Conservation (phyloP, 2,888 invertebrate genomes). For the Erebia aethiops region DNA sequence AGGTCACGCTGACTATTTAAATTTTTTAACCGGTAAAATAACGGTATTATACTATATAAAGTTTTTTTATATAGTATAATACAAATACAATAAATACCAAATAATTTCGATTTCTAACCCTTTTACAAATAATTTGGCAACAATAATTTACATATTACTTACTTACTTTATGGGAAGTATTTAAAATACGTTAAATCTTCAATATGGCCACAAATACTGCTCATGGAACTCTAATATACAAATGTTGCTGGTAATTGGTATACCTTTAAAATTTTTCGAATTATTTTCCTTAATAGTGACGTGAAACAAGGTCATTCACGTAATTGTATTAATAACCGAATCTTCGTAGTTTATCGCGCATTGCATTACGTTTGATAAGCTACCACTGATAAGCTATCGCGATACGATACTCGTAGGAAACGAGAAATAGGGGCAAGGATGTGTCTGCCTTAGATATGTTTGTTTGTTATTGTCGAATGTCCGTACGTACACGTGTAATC, state of each 20-base stretch:
- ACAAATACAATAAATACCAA: too few relatives aligned
- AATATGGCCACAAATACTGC: too few relatives aligned
- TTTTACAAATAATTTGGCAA: too few relatives aligned
- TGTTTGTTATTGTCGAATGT: constrained; percentile 69
- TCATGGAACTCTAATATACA: too few relatives aligned
- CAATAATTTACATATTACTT: too few relatives aligned
- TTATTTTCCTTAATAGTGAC: constrained; percentile 24
- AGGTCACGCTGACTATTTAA: constrained; percentile 24
- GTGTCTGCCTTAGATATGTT: constrained; percentile 59
- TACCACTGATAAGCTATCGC: constrained; percentile 71
- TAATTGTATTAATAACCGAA: constrained; percentile 32
- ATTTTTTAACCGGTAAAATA: constrained; percentile 5
- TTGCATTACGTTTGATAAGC: constrained; percentile 74
- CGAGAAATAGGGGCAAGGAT: constrained; percentile 80
- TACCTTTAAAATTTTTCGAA: not conserved
- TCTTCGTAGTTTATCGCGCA: constrained; percentile 50
- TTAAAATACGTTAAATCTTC: too few relatives aligned
- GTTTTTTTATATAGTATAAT: too few relatives aligned
- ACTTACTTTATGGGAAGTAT: too few relatives aligned
- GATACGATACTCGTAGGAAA: constrained; percentile 73
- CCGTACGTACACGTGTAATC: constrained; percentile 62
- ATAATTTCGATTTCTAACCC: too few relatives aligned
- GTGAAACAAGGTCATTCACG: constrained; percentile 22
- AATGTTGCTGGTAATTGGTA: too few relatives aligned
- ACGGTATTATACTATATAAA: too few relatives aligned